phyloP scores from a whole-genome alignment of 2,113 vertebrate species.

The Alces alces region DNA sequence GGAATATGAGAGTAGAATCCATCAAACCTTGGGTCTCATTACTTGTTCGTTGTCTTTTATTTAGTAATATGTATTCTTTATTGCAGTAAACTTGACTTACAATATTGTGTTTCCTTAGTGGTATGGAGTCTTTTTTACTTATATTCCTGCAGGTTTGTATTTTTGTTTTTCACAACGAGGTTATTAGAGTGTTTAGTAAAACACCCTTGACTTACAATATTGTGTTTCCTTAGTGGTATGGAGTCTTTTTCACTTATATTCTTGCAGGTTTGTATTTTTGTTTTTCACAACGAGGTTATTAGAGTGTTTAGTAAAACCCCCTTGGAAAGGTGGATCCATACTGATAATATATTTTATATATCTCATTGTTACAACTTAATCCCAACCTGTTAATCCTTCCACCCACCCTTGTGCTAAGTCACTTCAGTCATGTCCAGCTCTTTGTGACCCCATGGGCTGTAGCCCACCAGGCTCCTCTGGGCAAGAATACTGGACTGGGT shows the following conservation, averaged over 20 bases:
- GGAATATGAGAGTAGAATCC: not conserved
- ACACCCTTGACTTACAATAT: not conserved
- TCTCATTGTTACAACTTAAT: not conserved
- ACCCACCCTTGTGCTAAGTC: not conserved
- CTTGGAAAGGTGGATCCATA: not conserved
- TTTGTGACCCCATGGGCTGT: not conserved
- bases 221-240: too few relatives aligned
- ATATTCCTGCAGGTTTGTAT: not conserved
- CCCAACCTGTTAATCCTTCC: not conserved
- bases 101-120: too few relatives aligned
- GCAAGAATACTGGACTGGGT: not conserved
- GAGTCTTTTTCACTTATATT: not conserved
- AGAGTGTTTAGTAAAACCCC: not conserved
- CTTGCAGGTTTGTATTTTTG: not conserved
- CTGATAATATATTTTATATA: not conserved
- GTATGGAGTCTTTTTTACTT: not conserved
- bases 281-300: not conserved
- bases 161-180: not conserved
- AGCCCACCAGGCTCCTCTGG: not conserved
- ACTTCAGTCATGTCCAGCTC: not conserved
- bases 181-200: not conserved
- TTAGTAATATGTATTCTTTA: not conserved
- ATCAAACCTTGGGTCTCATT: not conserved
- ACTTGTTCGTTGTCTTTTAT: not conserved
- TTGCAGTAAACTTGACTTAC: not conserved